Base-by-base conservation (phyloP, 2,797 vertebrate species). In the Coregonus sp. region DNA sequence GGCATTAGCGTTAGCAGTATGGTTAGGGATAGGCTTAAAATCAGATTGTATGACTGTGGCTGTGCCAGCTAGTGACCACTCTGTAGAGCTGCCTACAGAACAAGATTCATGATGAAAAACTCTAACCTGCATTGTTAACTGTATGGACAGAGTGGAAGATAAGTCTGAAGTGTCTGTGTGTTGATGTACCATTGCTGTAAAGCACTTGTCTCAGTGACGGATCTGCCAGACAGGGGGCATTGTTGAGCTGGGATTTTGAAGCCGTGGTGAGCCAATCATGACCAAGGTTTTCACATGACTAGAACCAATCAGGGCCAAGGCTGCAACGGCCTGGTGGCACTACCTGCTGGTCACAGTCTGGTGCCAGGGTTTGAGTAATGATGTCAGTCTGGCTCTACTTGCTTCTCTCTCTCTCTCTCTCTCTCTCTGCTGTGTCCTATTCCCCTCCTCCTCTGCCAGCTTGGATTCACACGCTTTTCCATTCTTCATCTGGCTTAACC, bases 301-400 rank as follows among this genome's bases (percentile, higher is more conserved):
- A 76, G 66, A 47, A 52, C 78, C 77, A 79, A 83, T 79, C 81
- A 72, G 65, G 75, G 59, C 47, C 77, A 81, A 83, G 81, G 81
- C 79, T 85, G 73, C 16, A 37, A 12, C 40, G 70, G 76, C 72
- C 70, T 70, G 74, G 70, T 76, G 75, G 84, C 75, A 74, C 75
- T 78, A 56, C 81, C 75, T 72, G 81, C 78, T 75, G 75, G 77
- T 81, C 81, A 80, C 81, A 85, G 79, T 81, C 75, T 80, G 65
- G 77, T 75, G 70, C 75, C 75, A 83, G 73, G 51, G 50, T 75
- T 76, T 83, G 81, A 83, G 76, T 81, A 82, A 82, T 85, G 79
- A 76, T 77, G 74, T 82, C 40, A 47, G 40, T 47, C 83, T 85
- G 74, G 51, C 72, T 77, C 74, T 72, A n/a, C 9, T 47, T 47